Evolutionary conservation across 2,888 invertebrate species (phyloP).

Genomic region (Tipula confusa): DNA sequence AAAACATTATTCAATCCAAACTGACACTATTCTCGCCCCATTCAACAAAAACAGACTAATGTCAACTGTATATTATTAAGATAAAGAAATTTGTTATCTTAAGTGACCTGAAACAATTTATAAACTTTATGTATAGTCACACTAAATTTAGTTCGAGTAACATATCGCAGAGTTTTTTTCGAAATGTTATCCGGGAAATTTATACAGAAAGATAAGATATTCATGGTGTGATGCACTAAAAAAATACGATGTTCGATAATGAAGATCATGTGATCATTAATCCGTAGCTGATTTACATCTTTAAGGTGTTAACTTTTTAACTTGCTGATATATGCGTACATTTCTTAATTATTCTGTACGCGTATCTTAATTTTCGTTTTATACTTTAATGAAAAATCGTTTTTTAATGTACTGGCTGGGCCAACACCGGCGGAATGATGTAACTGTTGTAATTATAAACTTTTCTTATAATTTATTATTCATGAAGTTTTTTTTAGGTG

Average conservation of each 20-base stretch:
- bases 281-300: too few species aligned
- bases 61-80: too few species aligned
- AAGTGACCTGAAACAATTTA: neutral
- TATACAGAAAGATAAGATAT: neutral
- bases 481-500: too few species aligned
- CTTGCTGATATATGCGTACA: too few species aligned
- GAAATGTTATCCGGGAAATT: neutral
- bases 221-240: neutral
- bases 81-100: neutral
- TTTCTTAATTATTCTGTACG: neutral
- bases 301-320: too few species aligned
- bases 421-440: too few species aligned
- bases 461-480: too few species aligned
- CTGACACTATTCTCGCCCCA: neutral
- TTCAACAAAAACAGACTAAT: neutral
- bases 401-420: too few species aligned
- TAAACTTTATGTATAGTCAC: neutral
- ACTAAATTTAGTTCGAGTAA: neutral
- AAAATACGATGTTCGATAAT: neutral
- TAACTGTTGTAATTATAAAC: too few species aligned
- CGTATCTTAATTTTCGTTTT: too few species aligned
- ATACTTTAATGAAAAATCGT: neutral
- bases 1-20: neutral
- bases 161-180: neutral
- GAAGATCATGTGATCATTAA: too few species aligned